Evolutionary conservation across 92 coral and sea anemone species (phyloP), one percentile per base, ranked within the genome.

Genomic region (Heliopora coerulea): DNA sequence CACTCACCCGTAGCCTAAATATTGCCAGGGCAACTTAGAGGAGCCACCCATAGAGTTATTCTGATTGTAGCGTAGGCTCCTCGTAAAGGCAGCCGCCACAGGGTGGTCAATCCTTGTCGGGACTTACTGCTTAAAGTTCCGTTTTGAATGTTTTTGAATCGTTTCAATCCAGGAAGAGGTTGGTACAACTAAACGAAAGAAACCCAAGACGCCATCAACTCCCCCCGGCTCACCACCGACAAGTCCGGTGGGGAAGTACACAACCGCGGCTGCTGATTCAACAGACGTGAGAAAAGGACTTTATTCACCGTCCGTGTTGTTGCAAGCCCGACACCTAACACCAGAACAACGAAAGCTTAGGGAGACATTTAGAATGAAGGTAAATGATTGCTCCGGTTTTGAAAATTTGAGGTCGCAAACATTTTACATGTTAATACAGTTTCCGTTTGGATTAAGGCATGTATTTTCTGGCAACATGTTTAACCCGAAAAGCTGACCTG

Each of bases 221-320:
- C 98, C 98, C 33, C 98, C 98, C 39, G 98, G 96, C 52, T 86
- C 98, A 18, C 98, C 98, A 34, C 98, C 98, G 65, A 85, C 83
- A 40, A 93, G 98, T 57, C 98, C 98, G 2, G 86, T 92, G 8
- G 68, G 74, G 39, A 86, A 89, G 28, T 91, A 84, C 74, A 93
- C 91, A 1, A 93, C 98, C n/a, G 96, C 98, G 23, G 86, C 98
- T 2, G 98, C 98, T 3, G 98, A 89, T 74, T 88, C 96, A 4
- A 93, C 98, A 2, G 89, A 86, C 30, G 77, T 87, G 72, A 85
- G 89, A 54, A 78, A 83, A 34, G 86, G 82, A 32, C 73, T 65
- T 42, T 79, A 81, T 72, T 54, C 80, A 2, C 79, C 87, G 0
- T 20, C 84, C 0, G 72, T 88, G 18, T 31, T 54, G 37, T n/a